Conservation (phyloP, 2,113 vertebrate species). For the Leptocoma aspasia region DNA sequence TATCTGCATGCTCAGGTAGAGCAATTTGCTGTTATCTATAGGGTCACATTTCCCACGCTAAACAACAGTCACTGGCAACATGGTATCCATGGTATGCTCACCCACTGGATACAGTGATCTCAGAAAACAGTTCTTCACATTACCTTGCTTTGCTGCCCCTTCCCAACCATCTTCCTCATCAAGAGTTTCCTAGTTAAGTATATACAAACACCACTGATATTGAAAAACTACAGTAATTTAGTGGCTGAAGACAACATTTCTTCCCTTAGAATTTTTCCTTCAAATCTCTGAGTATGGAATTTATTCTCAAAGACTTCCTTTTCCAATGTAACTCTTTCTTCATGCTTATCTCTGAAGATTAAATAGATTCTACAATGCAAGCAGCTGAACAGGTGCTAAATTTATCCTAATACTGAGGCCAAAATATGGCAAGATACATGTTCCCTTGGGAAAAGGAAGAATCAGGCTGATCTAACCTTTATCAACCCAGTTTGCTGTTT, state of each 20-base stretch:
- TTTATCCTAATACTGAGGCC: background rate
- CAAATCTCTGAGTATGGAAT: background rate
- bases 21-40: background rate
- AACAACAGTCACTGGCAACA: background rate
- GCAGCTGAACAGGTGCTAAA: background rate
- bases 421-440: background rate
- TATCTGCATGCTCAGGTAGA: background rate
- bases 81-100: background rate
- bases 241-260: background rate
- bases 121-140: background rate
- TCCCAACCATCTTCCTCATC: background rate
- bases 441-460: background rate
- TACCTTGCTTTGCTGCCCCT: background rate
- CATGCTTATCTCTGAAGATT: background rate
- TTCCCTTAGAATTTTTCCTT: background rate
- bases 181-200: background rate
- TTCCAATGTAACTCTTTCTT: background rate
- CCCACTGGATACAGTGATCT: background rate
- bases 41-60: background rate
- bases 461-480: background rate
- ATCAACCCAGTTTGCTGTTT: background rate
- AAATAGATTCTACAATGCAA: background rate
- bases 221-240: background rate
- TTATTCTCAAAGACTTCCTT: background rate
- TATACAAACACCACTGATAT: background rate